Conservation (phyloP, 1,140 invertebrate genomes). For the Eufriesea mexicana region DNA sequence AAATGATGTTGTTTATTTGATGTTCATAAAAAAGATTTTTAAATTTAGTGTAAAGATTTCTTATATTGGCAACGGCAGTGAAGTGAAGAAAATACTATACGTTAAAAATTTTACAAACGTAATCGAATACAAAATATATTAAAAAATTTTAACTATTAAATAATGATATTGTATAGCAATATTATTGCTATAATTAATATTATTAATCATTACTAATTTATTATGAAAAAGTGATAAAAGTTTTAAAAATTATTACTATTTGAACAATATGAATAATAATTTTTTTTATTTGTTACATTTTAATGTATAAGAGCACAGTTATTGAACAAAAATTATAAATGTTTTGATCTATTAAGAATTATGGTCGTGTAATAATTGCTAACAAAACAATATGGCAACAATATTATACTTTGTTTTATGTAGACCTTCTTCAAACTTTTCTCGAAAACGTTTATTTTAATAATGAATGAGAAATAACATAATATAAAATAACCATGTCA, state of each 20-base stretch:
- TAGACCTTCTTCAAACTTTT: background rate
- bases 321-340: background rate
- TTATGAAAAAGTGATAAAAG: background rate
- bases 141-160: too few relatives aligned
- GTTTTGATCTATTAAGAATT: background rate
- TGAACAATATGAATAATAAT: too few relatives aligned
- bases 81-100: background rate
- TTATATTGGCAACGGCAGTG: background rate
- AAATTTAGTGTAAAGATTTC: background rate
- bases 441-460: background rate
- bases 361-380: background rate
- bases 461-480: background rate
- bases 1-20: background rate
- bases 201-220: too few relatives aligned
- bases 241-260: background rate
- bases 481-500: conserved; percentile 9
- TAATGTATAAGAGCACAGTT: background rate
- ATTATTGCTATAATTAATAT: too few relatives aligned
- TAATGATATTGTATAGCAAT: too few relatives aligned
- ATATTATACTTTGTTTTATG: background rate
- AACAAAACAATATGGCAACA: background rate
- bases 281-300: too few relatives aligned
- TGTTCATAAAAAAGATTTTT: background rate
- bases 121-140: background rate
- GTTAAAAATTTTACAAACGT: background rate